These are phyloP conservation scores for Phalacrocorax aristotelis DNA, from an alignment of 2,113 vertebrate genomes.

Conservation along the genomic window DNA sequence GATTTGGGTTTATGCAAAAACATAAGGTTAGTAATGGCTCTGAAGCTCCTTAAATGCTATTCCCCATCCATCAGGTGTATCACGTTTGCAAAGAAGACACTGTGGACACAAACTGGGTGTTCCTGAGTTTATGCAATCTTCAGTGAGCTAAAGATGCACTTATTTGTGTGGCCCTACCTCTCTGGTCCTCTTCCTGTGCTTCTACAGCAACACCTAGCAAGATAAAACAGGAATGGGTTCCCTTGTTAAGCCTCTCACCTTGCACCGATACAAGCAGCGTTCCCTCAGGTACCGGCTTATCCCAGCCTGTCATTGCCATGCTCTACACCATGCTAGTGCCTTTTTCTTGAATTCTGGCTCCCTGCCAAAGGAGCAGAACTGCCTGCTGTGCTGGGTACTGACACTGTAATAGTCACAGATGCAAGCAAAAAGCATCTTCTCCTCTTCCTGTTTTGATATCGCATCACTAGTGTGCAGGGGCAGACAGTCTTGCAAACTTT, in stretches of 20 bases:
- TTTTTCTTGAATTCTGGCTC: neutral
- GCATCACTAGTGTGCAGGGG: rapidly evolving
- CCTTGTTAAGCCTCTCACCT: neutral
- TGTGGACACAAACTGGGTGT: neutral
- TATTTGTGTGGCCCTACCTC: neutral
- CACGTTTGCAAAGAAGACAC: neutral
- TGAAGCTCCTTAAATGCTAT: neutral
- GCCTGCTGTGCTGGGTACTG: neutral
- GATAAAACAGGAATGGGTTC: neutral
- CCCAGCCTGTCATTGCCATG: neutral
- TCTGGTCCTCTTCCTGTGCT: neutral
- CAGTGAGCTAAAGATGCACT: neutral
- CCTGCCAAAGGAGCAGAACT: neutral
- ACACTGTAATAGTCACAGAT: neutral
- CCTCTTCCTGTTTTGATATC: neutral
- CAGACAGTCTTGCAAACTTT: neutral
- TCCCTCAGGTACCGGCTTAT: neutral
- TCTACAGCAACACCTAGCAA: neutral
- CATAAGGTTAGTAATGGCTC: neutral
- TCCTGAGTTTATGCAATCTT: neutral
- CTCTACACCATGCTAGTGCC: rapidly evolving
- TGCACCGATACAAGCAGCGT: neutral
- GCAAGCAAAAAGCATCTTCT: neutral
- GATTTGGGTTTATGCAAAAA: neutral
- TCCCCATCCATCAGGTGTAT: neutral